Evolutionary conservation across 2,113 vertebrate species (phyloP).

Genomic region (Capra hircus): DNA sequence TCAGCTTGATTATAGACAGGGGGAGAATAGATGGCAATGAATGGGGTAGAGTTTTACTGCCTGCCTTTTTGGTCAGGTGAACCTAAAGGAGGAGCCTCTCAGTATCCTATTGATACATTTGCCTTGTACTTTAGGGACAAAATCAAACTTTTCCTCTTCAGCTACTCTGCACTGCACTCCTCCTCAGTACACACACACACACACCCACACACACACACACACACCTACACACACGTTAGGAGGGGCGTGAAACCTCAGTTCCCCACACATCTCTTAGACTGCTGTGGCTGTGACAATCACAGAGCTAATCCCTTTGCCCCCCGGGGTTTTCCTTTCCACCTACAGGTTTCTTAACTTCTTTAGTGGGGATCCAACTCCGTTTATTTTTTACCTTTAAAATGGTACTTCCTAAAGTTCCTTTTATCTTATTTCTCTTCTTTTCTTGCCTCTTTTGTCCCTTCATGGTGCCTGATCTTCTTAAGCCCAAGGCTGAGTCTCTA

Average conservation of each 20-base stretch:
- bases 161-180: not conserved
- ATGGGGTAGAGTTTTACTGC: not conserved
- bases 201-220: not conserved
- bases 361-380: not conserved
- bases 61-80: not conserved
- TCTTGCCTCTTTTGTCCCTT: not conserved
- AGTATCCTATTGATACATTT: not conserved
- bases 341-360: not conserved
- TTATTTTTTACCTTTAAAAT: not conserved
- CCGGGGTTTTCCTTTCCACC: not conserved
- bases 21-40: not conserved
- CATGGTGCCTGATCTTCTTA: not conserved
- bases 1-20: not conserved
- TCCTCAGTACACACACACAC: not conserved
- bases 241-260: not conserved
- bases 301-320: not conserved
- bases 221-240: not conserved
- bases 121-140: not conserved
- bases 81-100: not conserved
- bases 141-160: constrained; percentile 2
- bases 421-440: not conserved
- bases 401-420: not conserved
- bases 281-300: not conserved
- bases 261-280: not conserved
- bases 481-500: not conserved